Base-by-base conservation (phyloP, 2,113 vertebrate species). In the Sialia sialis region DNA sequence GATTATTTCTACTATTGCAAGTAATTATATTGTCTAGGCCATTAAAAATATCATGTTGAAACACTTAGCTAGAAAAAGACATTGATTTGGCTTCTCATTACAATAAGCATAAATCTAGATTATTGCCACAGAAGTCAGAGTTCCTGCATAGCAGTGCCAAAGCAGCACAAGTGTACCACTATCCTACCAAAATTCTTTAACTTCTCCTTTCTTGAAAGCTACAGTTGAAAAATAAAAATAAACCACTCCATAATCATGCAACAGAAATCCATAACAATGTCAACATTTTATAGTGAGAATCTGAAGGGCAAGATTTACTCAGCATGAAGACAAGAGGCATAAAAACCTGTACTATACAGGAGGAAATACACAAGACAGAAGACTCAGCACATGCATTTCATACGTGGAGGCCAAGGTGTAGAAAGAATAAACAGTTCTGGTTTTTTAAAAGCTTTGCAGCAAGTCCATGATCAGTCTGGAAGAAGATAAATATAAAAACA, bases 381-480 rank as follows among this genome's bases (percentile, higher is more conserved):
- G 59, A 67, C 12, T 62, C 56, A 17, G 18, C 29, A 67, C 36
- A 84, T 36, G 8, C 16, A 62, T 75, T 89, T 75, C 26, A 63
- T 46, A 63, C 1, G 0, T 4, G 0, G 34, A 43, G 27, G 22
- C 15, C 13, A 13, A 80, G 25, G 26, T 36, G 32, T 44, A 87
- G 34, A 73, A 87, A 77, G 29, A 78, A 66, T 73, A 77, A 89
- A 36, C 11, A 51, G 23, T 91, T 90, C 56, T 63, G 18, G 1
- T 16, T 80, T 59, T 82, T 79, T 30, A 46, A 64, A 52, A 62
- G 16, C 12, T 87, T 62, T 85, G 23, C 70, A 89, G 66, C 34
- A 84, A 69, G 70, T 29, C 56, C 43, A 29, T 52, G n/a, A 46
- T 20, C 34, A 67, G 26, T 23, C 43, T 74, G 46, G 74, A 87